Base-by-base conservation (phyloP, 2,888 invertebrate species). In the Folsomia candida region DNA sequence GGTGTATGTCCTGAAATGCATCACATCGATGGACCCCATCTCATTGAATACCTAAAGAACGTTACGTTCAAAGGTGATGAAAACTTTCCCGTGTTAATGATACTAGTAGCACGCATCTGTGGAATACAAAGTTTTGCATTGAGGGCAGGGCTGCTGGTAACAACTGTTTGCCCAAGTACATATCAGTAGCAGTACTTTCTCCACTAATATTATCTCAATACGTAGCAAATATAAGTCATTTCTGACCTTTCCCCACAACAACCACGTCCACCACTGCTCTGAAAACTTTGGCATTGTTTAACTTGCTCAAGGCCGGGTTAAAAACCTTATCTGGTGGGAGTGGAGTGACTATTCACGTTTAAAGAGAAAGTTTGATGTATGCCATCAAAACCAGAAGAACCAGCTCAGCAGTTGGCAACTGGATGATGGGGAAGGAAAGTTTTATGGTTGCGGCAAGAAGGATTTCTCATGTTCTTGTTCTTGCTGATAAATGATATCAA, bases 61-160 rank as follows among this genome's bases (percentile, higher is more conserved):
- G 86, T 87, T 9, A 82, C 83, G 1, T 87, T 87, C 78, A 83
- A 82, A 81, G 86, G 87, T 86, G 20, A 54, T 18, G 6, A 14
- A 14, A 37, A n/a, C n/a, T n/a, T n/a, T n/a, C n/a, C n/a, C n/a
- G n/a, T n/a, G n/a, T n/a, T n/a, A n/a, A n/a, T n/a, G n/a, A n/a
- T n/a, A n/a, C n/a, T n/a, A n/a, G n/a, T n/a, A n/a, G n/a, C n/a
- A n/a, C n/a, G n/a, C n/a, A n/a, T n/a, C n/a, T n/a, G n/a, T n/a
- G n/a, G n/a, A n/a, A n/a, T n/a, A n/a, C n/a, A n/a, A n/a, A n/a
- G n/a, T n/a, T n/a, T n/a, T n/a, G n/a, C n/a, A n/a, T n/a, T n/a
- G n/a, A n/a, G n/a, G n/a, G n/a, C n/a, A n/a, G n/a, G n/a, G n/a
- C n/a, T n/a, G n/a, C n/a, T n/a, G n/a, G n/a, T n/a, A n/a, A n/a